Evolutionary conservation across 2,797 vertebrate genomes (phyloP).

Genomic region (Galaxias olidus): DNA sequence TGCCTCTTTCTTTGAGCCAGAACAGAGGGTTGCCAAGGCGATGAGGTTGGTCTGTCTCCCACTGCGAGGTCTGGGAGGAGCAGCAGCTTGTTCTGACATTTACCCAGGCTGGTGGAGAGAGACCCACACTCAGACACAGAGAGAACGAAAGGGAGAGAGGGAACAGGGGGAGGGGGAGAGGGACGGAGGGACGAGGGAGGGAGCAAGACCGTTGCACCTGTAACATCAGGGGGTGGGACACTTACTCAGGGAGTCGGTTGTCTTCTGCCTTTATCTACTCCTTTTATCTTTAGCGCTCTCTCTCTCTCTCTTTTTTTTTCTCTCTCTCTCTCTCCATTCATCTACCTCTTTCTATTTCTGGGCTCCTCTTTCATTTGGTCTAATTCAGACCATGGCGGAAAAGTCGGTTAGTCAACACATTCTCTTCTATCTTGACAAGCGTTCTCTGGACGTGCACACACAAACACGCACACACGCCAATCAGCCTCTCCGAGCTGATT

Average conservation of each 20-base stretch:
- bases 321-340: conserved; percentile 34
- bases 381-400: conserved; percentile 48
- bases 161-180: conserved; percentile 16
- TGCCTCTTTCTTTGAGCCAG: conserved; percentile 69
- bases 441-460: conserved; percentile 35
- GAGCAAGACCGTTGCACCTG: conserved; percentile 61
- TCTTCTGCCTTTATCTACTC: conserved; percentile 47
- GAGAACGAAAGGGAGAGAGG: conserved; percentile 40
- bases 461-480: conserved; percentile 21
- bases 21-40: conserved; percentile 80
- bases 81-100: conserved; percentile 82
- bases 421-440: conserved; percentile 49
- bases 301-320: conserved; percentile 38
- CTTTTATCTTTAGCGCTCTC: conserved; percentile 42
- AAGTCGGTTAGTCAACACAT: conserved; percentile 49
- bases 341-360: conserved; percentile 38
- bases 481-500: conserved; percentile 3
- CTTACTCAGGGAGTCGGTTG: conserved; percentile 51
- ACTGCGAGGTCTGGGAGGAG: conserved; percentile 79
- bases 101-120: conserved; percentile 70
- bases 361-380: conserved; percentile 48
- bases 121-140: conserved; percentile 38
- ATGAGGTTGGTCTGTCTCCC: conserved; percentile 79
- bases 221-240: conserved; percentile 56
- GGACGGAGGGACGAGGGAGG: conserved; percentile 43